These are phyloP conservation scores for Periophthalmus modestus DNA, from an alignment of 2,113 vertebrate genomes.

Conservation along the genomic window DNA sequence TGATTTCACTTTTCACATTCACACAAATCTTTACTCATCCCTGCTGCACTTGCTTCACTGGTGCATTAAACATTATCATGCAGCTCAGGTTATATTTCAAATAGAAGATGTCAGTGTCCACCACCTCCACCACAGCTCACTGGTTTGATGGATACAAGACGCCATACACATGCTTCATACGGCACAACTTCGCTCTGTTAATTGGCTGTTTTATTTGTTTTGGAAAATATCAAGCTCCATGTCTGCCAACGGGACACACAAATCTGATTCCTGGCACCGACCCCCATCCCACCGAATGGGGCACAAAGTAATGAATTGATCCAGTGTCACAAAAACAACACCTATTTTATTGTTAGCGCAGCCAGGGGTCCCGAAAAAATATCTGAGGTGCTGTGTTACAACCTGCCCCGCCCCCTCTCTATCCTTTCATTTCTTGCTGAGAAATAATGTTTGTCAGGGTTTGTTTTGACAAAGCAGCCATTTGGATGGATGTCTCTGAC, in stretches of 20 bases:
- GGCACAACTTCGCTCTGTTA: constrained; percentile 44
- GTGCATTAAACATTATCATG: background rate
- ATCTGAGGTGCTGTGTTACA: constrained; percentile 56
- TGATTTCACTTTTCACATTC: background rate
- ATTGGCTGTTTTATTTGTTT: constrained; percentile 50
- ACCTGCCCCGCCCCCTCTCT: constrained; percentile 33
- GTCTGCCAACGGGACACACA: constrained; percentile 39
- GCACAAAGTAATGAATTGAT: constrained; percentile 51
- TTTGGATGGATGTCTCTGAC: constrained; percentile 50
- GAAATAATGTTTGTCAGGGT: constrained; percentile 38
- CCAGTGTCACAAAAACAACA: constrained; percentile 57
- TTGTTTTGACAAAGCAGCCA: constrained; percentile 55
- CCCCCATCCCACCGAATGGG: constrained; percentile 37
- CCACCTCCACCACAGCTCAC: background rate
- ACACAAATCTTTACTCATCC: background rate
- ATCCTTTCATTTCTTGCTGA: constrained; percentile 20
- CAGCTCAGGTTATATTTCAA: constrained; percentile 24
- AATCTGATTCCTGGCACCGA: constrained; percentile 46
- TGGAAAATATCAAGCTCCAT: constrained; percentile 35
- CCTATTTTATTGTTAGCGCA: constrained; percentile 61
- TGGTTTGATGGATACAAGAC: constrained; percentile 31
- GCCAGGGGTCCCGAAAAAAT: constrained; percentile 47
- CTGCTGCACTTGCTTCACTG: background rate
- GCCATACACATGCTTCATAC: constrained; percentile 13
- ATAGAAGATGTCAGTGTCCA: constrained; percentile 13